Evolutionary conservation across 2,888 invertebrate genomes (phyloP), one percentile per base, ranked within the genome.

Genomic region (Notodonta ziczac): DNA sequence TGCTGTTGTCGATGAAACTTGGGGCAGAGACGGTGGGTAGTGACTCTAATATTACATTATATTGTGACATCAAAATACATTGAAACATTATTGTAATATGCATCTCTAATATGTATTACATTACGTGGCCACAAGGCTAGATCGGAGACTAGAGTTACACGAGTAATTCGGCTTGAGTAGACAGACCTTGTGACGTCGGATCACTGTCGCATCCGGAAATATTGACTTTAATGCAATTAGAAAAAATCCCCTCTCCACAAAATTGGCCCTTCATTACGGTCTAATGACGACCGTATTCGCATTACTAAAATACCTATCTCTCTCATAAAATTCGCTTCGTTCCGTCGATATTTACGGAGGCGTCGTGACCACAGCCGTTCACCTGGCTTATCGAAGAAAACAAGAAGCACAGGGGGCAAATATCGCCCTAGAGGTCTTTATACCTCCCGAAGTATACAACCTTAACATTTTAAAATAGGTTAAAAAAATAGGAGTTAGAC

Each of bases 401-500:
- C 90, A 92, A 91, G 90, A 90, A 92, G 93, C 93, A 88, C 84
- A 91, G 89, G 89, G 87, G 88, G 88, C 88, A 70, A 74, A 83
- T 76, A 79, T 71, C 72, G 89, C 89, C 91, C 87, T 78, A 78
- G 84, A 87, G 86, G 84, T 74, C 63, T 74, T 76, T 81, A 69
- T 42, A 74, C 84, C 85, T 86, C 83, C 76, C 68, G 84, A 90
- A 89, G 83, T 89, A 90, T 91, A 90, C 81, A 88, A 86, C 82
- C 91, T 91, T 93, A 93, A 90, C 85, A 86, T 89, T 89, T 67
- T 88, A 91, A 92, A 93, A 93, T 85, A 92, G 93, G 90, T 86
- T 93, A 93, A 93, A 93, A 93, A 93, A 93, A 93, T 92, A 93
- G 93, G 92, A 92, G 87, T 89, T 91, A 91, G 90, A 91, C 83